Conservation (phyloP, 2,888 invertebrate species). For the Argyresthia albistria region DNA sequence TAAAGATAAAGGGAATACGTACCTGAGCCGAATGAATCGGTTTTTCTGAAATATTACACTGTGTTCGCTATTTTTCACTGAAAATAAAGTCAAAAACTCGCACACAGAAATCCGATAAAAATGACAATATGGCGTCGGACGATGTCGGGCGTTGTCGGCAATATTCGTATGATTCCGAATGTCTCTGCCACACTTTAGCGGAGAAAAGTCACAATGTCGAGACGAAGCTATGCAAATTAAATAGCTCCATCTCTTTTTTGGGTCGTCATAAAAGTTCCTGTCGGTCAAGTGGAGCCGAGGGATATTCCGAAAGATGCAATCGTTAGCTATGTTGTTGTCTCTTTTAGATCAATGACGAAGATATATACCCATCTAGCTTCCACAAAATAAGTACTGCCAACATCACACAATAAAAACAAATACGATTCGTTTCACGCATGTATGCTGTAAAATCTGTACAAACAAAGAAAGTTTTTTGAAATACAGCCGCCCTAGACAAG, state of each 20-base stretch:
- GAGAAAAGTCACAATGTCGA: no score
- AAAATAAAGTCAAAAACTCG: not conserved
- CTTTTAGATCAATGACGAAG: constrained; percentile 8
- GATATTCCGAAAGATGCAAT: constrained; percentile 24
- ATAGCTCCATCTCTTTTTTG: not conserved
- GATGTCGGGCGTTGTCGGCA: not conserved
- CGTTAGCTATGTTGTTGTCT: constrained; percentile 19
- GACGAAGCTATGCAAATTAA: no score
- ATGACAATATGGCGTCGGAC: constrained; percentile 55
- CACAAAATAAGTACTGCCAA: no score
- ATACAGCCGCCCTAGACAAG: no score
- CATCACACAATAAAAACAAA: no score
- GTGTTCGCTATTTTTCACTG: not conserved
- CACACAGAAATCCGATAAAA: not conserved
- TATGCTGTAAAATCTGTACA: no score
- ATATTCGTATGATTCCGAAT: constrained; percentile 15
- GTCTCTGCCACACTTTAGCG: no score
- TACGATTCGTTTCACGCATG: no score
- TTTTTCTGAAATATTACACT: not conserved
- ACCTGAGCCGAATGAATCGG: not conserved
- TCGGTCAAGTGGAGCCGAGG: not conserved
- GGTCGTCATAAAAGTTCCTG: not conserved
- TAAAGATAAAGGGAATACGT: not conserved
- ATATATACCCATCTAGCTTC: no score
- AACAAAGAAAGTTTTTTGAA: no score